Base-by-base conservation (phyloP, 2,797 vertebrate species). In the Tolypeutes matacus region DNA sequence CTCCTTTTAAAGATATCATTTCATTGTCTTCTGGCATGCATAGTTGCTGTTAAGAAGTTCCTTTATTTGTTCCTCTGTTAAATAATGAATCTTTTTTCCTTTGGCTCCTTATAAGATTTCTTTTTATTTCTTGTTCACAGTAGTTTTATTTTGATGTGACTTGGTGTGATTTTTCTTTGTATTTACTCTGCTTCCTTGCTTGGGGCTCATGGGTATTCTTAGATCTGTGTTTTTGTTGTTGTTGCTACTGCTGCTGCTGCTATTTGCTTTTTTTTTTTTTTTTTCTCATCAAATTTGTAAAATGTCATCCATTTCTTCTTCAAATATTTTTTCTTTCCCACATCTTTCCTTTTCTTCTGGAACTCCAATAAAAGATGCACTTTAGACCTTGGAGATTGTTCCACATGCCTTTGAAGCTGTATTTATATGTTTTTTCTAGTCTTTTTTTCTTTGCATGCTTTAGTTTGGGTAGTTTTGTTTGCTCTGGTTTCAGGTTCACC, bases 331-430 rank as follows among this genome's bases (percentile, higher is more conserved):
- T 60, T 67, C 4, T 72, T n/a, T 78, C 18, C 86, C 11, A 56
- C 23, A n/a, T 65, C n/a, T 78, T 94, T 84, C 8, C 27, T 91
- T 17, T 88, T 51, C 76, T 96, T 49, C 7, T 93, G 64, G 53
- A 8, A 64, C 42, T 91, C 21, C 29, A 20, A 34, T 84, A 67
- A 42, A 2, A 3, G 82, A 3, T 91, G 7, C 39, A 36, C 82
- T 90, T 95, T 77, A 86, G 42, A 58, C 7, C 49, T 12, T 70
- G 72, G 10, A 2, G 91, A 56, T 92, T 90, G 34, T 81, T 15
- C 4, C 17, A 64, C 14, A 13, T 85, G 10, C 53, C 25, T 31
- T 17, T 70, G 31, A 70, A 46, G 4, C 20, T 53, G 36, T 87
- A 17, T 80, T 86, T 51, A 15, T 15, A 14, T 51, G 3, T 51